A percentile compares a stretch with the other conserved stretches of the same genome.
These are phyloP conservation scores for Mormyrus hasselquistii DNA, from an alignment of 2,797 vertebrate species.

Conservation along the genomic window DNA sequence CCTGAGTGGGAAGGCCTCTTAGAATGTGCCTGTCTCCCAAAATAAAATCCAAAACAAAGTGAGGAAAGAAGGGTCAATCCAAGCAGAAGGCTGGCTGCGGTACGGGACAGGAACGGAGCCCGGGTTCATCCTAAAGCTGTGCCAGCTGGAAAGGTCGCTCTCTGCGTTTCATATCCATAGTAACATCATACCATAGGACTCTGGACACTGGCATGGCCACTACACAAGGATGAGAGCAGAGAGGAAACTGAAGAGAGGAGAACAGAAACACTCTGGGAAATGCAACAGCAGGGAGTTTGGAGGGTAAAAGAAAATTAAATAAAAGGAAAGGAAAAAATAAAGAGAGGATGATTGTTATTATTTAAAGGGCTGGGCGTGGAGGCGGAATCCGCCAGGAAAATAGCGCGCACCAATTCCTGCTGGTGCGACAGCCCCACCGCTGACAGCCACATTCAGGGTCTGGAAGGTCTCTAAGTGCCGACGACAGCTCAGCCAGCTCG, in stretches of 20 bases:
- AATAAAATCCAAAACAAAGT: not conserved
- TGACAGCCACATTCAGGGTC: slow-evolving; percentile 1
- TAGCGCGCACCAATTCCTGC: slow-evolving; percentile 64
- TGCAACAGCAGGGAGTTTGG: slow-evolving; percentile 26
- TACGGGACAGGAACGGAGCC: not conserved
- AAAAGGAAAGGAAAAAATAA: slow-evolving; percentile 28
- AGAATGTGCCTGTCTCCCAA: not conserved
- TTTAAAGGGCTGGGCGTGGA: slow-evolving; percentile 61
- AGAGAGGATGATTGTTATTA: slow-evolving; percentile 60
- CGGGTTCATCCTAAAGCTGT: not conserved
- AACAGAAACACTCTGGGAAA: slow-evolving; percentile 39
- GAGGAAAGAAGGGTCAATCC: not conserved
- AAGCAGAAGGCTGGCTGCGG: not conserved
- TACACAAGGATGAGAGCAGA: slow-evolving; percentile 51
- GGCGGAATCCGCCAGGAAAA: slow-evolving; percentile 50
- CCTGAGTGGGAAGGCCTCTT: not conserved
- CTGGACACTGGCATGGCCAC: slow-evolving; percentile 62
- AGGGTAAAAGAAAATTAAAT: slow-evolving; percentile 22
- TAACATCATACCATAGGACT: slow-evolving; percentile 46
- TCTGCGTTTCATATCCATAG: slow-evolving; percentile 37
- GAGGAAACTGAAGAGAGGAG: slow-evolving; percentile 21
- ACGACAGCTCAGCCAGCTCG: not conserved
- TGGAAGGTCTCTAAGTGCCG: slow-evolving; percentile 6
- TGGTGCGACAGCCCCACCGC: slow-evolving; percentile 52
- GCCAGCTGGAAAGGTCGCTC: slow-evolving; percentile 29